Base-by-base conservation (phyloP, 2,888 invertebrate species). In the Aporophyla lueneburgensis region DNA sequence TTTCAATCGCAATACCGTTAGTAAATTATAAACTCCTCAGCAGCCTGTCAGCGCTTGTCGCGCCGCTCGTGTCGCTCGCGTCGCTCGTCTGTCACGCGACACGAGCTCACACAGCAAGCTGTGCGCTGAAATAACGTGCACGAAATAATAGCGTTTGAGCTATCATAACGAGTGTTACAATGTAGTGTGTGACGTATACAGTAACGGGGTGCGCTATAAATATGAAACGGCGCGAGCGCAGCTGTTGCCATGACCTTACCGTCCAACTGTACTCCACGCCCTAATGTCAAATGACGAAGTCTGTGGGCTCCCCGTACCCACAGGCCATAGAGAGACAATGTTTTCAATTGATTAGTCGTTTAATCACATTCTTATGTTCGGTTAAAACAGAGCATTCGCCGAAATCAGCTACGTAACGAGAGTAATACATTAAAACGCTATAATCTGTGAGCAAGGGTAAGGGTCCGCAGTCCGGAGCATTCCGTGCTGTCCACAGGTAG, bases 401-500 rank as follows among this genome's bases (percentile, higher is more conserved):
- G 40, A 61, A 40, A 65, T 27, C 46, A 65, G 24, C 51, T 71
- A 9, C 6, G 5, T 40, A 10, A 56, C 43, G 19, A 62, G 62
- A 53, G 61, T 69, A 61, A 74, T 66, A 68, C 62, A 76, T 83
- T 56, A 71, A 70, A 67, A 73, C 14, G 40, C 56, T 61, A 70
- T 71, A 76, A 72, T 73, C 61, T 74, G 59, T 33, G 49, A 33
- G 54, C 43, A 40, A 54, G 67, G 71, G 61, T 58, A 40, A 54
- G 67, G 71, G 61, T 58, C 58, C 49, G 54, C 51, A 24, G 53
- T 14, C 24, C 51, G 24, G 51, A 3, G 46, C 51, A 6, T 0
- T 7, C 21, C 16, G 51, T 3, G 80, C 62, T 43, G n/a, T 46
- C 5, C 24, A 49, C 91, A 91, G 91, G 91, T 91, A 91, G 88